Evolutionary conservation across 2,113 vertebrate species (phyloP), one percentile per base, ranked within the genome.

Genomic region (Sebastes schlegelii): DNA sequence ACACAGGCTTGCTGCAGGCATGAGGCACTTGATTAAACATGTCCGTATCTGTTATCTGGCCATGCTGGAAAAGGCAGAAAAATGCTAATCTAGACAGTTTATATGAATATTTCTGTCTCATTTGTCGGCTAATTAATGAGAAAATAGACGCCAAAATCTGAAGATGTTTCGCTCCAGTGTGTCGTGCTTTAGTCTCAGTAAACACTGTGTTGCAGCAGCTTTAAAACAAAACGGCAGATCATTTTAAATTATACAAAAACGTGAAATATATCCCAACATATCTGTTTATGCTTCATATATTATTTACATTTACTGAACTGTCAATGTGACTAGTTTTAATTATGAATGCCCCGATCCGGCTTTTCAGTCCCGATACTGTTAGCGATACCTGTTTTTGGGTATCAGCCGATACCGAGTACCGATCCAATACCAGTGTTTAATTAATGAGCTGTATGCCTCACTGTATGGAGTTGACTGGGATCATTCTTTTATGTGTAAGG

Each of bases 61-160:
- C 78, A 76, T 86, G 83, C 80, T 79, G 85, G 80, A 85, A 83
- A 74, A 54, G 79, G 40, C 72, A 79, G 48, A n/a, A 62, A 64
- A 8, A 79, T 21, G 45, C 12, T 13, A 16, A 48, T 42, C 6
- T 2, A 2, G 4, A 13, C 10, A 46, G 40, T 40, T 73, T 11
- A 40, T 16, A 16, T 54, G 10, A 5, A 43, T 51, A 16, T 57
- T 23, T 54, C 19, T 21, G 48, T 69, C 74, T 55, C 12, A 40
- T 61, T 21, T 52, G 4, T 80, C 11, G 34, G 12, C 21, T 74
- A 8, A 57, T 19, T 40, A 17, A 55, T 40, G 12, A 57, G 17
- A 34, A 64, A 70, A 42, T 1, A 48, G 1, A 74, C 12, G 9
- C 14, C 26, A 72, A 58, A 62, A 67, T 52, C 6, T 43, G 10